Percentiles rank a stretch among this genome's conserved stretches.
Conservation (phyloP, 2,888 invertebrate genomes). For the Dione juno region DNA sequence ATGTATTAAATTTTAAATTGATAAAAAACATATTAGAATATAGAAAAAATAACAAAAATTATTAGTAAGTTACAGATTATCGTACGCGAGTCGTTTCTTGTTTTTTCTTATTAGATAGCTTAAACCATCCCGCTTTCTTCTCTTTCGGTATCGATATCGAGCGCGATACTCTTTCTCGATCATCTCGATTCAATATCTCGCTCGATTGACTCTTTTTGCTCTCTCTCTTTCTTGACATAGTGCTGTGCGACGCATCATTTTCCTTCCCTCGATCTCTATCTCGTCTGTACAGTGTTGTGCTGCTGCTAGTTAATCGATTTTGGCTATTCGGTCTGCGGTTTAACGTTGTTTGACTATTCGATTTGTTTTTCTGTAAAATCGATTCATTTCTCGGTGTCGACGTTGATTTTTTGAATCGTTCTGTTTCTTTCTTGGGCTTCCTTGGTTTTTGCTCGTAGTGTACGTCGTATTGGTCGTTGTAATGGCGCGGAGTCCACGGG, state of each 20-base stretch:
- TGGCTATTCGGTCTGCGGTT: conserved; percentile 61
- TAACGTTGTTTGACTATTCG: conserved; percentile 75
- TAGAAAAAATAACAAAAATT: conserved; percentile 2
- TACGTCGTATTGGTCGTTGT: conserved; percentile 89
- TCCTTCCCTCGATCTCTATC: conserved; percentile 64
- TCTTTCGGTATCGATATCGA: conserved; percentile 90
- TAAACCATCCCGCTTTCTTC: conserved; percentile 90
- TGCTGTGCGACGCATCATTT: conserved; percentile 54
- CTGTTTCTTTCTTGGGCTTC: conserved; percentile 62
- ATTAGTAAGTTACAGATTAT: conserved; percentile 12
- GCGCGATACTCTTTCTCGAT: conserved; percentile 81
- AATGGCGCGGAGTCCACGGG: conserved; percentile 91
- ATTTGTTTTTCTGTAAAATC: conserved; percentile 77
- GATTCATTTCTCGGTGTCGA: conserved; percentile 65
- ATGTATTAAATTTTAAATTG: background rate
- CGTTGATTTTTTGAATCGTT: conserved; percentile 69
- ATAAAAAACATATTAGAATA: conserved; percentile 16
- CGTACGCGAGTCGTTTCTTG: conserved; percentile 70
- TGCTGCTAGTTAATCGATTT: conserved; percentile 69
- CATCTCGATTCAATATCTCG: conserved; percentile 83
- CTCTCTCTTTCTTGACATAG: conserved; percentile 72
- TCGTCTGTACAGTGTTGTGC: conserved; percentile 71
- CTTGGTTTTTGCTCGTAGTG: conserved; percentile 88
- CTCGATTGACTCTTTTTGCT: conserved; percentile 85
- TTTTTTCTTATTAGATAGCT: conserved; percentile 81